These are phyloP conservation scores for Drosophila nigrodunni DNA, from an alignment of 1,140 invertebrate genomes.

Conservation along the genomic window DNA sequence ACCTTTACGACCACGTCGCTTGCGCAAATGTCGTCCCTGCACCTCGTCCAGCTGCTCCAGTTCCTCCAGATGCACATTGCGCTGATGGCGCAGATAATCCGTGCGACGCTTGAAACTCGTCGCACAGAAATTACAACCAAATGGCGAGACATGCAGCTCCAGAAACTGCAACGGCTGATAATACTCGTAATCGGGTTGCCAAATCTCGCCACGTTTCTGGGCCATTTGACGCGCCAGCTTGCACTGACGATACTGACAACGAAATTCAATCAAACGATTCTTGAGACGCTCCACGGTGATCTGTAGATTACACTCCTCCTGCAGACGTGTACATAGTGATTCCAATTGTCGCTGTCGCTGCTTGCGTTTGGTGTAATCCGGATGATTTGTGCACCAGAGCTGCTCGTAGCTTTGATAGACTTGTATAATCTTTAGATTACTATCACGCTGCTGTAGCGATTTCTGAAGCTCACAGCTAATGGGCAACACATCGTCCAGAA, in stretches of 20 bases:
- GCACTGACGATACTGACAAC: conserved; percentile 69
- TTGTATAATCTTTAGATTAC: conserved; percentile 72
- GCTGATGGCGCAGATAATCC: conserved; percentile 58
- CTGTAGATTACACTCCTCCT: conserved; percentile 71
- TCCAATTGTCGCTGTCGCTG: conserved; percentile 62
- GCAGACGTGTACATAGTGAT: conserved; percentile 61
- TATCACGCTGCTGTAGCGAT: conserved; percentile 57
- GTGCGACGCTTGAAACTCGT: conserved; percentile 59
- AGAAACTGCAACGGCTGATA: conserved; percentile 65
- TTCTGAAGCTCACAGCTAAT: conserved; percentile 65
- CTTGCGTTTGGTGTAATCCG: conserved; percentile 71
- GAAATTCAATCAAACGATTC: conserved; percentile 70
- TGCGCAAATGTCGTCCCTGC: conserved; percentile 7
- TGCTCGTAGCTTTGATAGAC: conserved; percentile 69
- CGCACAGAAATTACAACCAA: conserved; percentile 55
- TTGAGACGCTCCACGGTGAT: conserved; percentile 66
- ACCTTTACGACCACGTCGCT: conserved; percentile 12
- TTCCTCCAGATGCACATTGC: conserved; percentile 59
- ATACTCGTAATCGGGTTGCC: conserved; percentile 62
- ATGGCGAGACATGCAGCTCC: conserved; percentile 69
- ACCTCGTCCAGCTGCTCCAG: conserved; percentile 27
- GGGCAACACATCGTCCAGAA: conserved; percentile 70
- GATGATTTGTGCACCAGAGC: conserved; percentile 70
- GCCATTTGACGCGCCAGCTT: conserved; percentile 58
- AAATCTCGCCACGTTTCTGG: conserved; percentile 35